phyloP scores from a whole-genome alignment of 2,888 invertebrate genomes.

The Conchocele bisecta region DNA sequence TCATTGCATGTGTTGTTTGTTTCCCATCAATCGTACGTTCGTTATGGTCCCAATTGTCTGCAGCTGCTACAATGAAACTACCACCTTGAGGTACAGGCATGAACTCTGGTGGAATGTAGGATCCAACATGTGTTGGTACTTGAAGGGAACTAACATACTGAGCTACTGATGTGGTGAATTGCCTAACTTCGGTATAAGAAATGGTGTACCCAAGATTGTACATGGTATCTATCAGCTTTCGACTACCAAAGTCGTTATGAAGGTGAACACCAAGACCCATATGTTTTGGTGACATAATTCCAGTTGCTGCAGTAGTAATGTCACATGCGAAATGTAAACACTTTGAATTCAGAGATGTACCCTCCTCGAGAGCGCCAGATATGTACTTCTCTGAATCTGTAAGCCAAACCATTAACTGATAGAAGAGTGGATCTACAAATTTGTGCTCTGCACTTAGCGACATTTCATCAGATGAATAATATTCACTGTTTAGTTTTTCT shows the following conservation, averaged over 20 bases:
- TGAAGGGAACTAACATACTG: not conserved
- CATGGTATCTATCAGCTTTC: no score
- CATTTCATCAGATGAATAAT: slow-evolving; percentile 11
- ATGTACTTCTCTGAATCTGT: not conserved
- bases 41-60: slow-evolving; percentile 35
- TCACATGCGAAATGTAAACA: slow-evolving; percentile 8
- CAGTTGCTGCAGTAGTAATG: slow-evolving; percentile 5
- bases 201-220: no score
- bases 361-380: no score
- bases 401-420: not conserved
- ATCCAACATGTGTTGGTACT: not conserved
- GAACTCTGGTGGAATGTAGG: not conserved
- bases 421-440: not conserved
- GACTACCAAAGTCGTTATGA: not conserved
- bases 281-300: not conserved
- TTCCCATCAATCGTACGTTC: slow-evolving; percentile 20
- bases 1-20: slow-evolving; percentile 24
- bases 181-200: not conserved
- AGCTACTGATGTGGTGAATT: not conserved
- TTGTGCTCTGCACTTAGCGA: not conserved
- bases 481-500: not conserved
- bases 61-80: slow-evolving; percentile 13
- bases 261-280: not conserved
- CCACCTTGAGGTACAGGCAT: not conserved
- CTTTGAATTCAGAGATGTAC: not conserved